phyloP scores from a whole-genome alignment of 2,113 vertebrate genomes.

The Morone chrysops region DNA sequence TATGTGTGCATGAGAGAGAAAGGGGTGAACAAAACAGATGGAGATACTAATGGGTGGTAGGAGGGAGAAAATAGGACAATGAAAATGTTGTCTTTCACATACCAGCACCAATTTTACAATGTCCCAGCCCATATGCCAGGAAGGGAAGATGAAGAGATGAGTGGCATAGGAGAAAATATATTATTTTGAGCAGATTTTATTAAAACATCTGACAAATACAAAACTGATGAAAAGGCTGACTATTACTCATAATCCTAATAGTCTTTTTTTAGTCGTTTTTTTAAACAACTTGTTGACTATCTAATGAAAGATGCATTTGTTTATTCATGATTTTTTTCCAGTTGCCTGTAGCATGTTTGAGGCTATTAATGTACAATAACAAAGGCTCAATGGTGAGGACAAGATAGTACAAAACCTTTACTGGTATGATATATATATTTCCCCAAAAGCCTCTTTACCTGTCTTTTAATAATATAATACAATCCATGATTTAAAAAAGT shows the following conservation, averaged over 20 bases:
- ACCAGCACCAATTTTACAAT: neutral
- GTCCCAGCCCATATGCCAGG: neutral
- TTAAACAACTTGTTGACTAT: neutral
- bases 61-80: neutral
- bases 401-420: neutral
- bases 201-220: neutral
- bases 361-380: neutral
- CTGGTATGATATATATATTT: neutral
- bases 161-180: neutral
- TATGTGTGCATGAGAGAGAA: neutral
- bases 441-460: neutral
- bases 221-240: neutral
- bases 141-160: neutral
- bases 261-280: neutral
- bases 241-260: too few species aligned
- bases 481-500: neutral
- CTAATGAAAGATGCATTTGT: neutral
- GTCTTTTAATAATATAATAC: conserved; percentile 3
- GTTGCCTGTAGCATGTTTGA: conserved; percentile 5
- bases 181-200: neutral
- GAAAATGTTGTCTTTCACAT: neutral
- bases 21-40: conserved; percentile 21
- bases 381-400: neutral
- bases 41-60: neutral
- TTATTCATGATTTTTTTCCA: neutral